These are phyloP conservation scores for Thalassaphorura encarpata DNA, from an alignment of 1,140 invertebrate species.

Conservation along the genomic window DNA sequence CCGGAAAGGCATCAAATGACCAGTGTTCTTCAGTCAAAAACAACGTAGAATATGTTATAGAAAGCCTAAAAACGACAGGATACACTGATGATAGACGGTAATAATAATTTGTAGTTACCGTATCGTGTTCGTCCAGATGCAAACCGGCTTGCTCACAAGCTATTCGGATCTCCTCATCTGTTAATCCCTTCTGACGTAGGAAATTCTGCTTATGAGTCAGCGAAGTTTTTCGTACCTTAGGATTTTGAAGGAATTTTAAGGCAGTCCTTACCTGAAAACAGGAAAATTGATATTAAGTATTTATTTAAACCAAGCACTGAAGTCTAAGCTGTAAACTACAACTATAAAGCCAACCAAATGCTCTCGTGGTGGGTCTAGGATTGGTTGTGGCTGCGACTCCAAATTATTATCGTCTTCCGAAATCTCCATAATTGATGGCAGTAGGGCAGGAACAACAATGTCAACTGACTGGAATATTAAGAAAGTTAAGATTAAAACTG, in stretches of 20 bases:
- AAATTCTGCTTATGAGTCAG: conserved; percentile 65
- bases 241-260: conserved; percentile 74
- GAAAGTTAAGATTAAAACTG: too few relatives aligned
- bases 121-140: too few relatives aligned
- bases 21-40: neutral
- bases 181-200: conserved; percentile 66
- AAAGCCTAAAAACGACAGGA: neutral
- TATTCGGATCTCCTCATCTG: conserved; percentile 61
- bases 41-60: neutral
- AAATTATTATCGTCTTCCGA: too few relatives aligned
- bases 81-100: too few relatives aligned
- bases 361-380: conserved; percentile 16
- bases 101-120: neutral
- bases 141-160: conserved; percentile 54
- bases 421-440: too few relatives aligned
- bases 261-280: conserved; percentile 64
- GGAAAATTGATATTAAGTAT: conserved; percentile 13
- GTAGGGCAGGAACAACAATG: too few relatives aligned
- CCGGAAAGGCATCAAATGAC: neutral
- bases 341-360: too few relatives aligned
- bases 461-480: too few relatives aligned
- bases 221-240: conserved; percentile 62
- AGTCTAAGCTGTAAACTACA: too few relatives aligned
- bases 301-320: neutral
- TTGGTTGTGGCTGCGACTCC: too few relatives aligned